Base-by-base conservation (phyloP, 2,797 vertebrate genomes). In the Mallotus villosus region DNA sequence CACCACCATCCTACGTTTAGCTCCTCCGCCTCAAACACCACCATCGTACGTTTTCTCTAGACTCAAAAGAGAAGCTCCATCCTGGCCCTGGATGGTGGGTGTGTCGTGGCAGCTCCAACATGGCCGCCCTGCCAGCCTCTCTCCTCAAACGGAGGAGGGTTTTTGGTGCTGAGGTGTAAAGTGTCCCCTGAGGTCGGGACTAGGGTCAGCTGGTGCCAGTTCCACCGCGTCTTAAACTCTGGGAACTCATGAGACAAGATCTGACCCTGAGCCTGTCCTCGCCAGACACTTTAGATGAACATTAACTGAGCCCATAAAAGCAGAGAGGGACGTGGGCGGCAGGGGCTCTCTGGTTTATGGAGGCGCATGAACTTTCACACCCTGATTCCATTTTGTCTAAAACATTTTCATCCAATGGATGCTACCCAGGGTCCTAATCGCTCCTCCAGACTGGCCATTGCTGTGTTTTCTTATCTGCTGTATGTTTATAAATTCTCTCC, bases 281-380 rank as follows among this genome's bases (percentile, higher is more conserved):
- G 22, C 25, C 86, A 87, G 88, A 82, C 81, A 74, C 85, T 84
- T 84, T 86, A 86, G 86, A 89, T 90, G 85, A 87, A 88, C 83
- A 92, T 91, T 91, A 91, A 90, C 85, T 9, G 78, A 83, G 81
- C 82, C 86, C 87, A 90, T 91, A 91, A 91, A 90, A 88, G 78
- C 81, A 85, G 84, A 77, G 82, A 85, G 70, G 22, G 11, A 71
- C 14, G 46, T 67, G 1, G 2, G 67, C 61, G 32, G 65, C 11
- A 53, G 71, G 55, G 58, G 37, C 85, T 91, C 85, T 87, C 80
- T 90, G 82, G 86, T 91, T 91, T 90, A 90, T 88, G 87, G 82
- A 78, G 73, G 81, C 24, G 78, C 77, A 80, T 87, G 87, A 82
- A 70, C 85, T 83, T 65, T 76, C 83, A 85, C 83, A 85, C 75